Percentiles rank a stretch among this genome's conserved stretches.
Evolutionary conservation across 2,113 vertebrate genomes (phyloP).

Genomic region (Sebastes schlegelii): DNA sequence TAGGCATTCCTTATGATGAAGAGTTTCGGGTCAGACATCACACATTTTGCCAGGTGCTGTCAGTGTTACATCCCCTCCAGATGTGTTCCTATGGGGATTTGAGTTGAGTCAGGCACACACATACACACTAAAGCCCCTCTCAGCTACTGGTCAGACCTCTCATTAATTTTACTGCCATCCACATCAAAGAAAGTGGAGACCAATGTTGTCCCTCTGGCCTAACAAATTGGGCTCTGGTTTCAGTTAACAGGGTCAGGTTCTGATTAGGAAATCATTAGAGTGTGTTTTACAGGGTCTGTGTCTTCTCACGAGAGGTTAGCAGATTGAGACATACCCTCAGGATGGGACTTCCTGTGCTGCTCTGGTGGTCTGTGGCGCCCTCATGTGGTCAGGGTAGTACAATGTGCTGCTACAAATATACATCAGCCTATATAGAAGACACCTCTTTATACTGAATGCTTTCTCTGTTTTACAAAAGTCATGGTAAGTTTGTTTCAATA

Average conservation of each 20-base stretch:
- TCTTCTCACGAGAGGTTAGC: slow-evolving; percentile 32
- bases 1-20: neutral
- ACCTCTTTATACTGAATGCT: neutral
- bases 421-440: rapidly evolving
- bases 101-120: neutral
- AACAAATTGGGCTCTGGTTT: slow-evolving; percentile 37
- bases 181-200: slow-evolving; percentile 57
- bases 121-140: slow-evolving; percentile 7
- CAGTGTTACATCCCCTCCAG: slow-evolving; percentile 13
- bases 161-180: slow-evolving; percentile 51
- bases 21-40: neutral
- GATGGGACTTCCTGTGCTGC: neutral
- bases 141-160: slow-evolving; percentile 50
- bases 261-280: slow-evolving; percentile 38
- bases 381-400: slow-evolving; percentile 41
- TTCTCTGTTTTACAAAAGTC: neutral
- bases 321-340: neutral
- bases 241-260: slow-evolving; percentile 30
- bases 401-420: neutral
- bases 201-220: slow-evolving; percentile 13
- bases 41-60: slow-evolving; percentile 31
- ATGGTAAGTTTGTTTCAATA: neutral
- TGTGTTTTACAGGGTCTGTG: slow-evolving; percentile 4
- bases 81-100: slow-evolving; percentile 19
- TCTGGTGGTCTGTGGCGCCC: slow-evolving; percentile 57